These are phyloP conservation scores for Xanthorhoe designata DNA, from an alignment of 2,888 invertebrate species.

Conservation along the genomic window DNA sequence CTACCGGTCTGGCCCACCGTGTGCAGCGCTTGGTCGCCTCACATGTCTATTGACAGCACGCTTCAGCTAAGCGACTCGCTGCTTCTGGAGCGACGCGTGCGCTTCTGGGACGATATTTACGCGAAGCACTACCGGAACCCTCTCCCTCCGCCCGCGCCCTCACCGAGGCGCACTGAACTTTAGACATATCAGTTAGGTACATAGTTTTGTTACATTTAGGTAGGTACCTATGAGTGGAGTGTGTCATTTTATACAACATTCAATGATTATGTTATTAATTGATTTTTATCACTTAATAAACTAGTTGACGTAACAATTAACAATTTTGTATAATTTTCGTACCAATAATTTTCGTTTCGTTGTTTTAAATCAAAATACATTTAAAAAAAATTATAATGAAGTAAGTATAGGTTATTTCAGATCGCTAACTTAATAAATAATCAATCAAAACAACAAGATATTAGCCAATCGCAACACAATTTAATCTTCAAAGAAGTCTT, in stretches of 20 bases:
- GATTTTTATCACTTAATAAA: no score
- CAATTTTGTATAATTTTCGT: no score
- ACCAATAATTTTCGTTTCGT: no score
- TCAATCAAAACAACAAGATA: background rate
- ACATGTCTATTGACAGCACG: constrained; percentile 54
- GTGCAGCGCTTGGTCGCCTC: constrained; percentile 42
- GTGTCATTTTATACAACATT: no score
- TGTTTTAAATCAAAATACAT: no score
- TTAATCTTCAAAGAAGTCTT: constrained; percentile 6
- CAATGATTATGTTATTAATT: no score
- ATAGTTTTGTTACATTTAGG: no score
- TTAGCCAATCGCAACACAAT: constrained; percentile 5
- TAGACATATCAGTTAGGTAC: no score
- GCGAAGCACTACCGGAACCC: constrained; percentile 53
- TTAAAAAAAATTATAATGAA: no score
- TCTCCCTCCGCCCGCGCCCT: constrained; percentile 41
- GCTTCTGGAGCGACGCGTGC: constrained; percentile 42
- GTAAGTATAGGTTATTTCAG: no score
- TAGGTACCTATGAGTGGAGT: no score
- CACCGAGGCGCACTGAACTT: background rate
- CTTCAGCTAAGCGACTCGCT: constrained; percentile 48
- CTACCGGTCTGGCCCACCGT: constrained; percentile 57
- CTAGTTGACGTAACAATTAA: no score
- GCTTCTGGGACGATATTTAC: constrained; percentile 60
- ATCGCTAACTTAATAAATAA: background rate